Evolutionary conservation across 2,113 vertebrate species (phyloP), one percentile per base, ranked within the genome.

Genomic region (Plecturocebus donacophilus): DNA sequence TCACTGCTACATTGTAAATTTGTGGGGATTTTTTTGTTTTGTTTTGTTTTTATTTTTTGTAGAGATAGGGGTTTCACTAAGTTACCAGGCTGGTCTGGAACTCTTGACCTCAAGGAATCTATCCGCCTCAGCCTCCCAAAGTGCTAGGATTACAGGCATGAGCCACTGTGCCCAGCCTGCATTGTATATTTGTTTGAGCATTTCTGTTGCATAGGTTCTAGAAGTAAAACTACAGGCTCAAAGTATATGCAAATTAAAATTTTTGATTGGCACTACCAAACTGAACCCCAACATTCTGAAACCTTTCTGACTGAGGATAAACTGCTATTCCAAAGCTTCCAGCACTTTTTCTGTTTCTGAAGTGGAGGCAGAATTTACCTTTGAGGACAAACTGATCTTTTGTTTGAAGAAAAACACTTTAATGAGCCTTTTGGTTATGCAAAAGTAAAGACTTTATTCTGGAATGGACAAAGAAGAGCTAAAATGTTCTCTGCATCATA

Each of bases 301-400:
- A 73, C 49, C 45, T 84, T 89, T 89, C 9, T 17, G 86, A 85
- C 45, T 91, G 45, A 84, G 87, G 45, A 88, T 56, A 75, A 96
- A 96, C 20, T 76, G 32, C n/a, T 85, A 80, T 88, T 95, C 75
- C 58, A 94, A 95, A 91, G 27, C 86, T 91, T 93, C 79, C 45
- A 38, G 66, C 27, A 93, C 13, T 40, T 70, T 94, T 90, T 79
- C n/a, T 61, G 45, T 68, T 96, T 93, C 90, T 93, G 49, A 91
- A 94, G 42, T 61, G 23, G 38, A 95, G 83, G 83, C 56, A 95
- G 79, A 93, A 96, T 88, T 93, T 95, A 95, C 79, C 79, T 91
- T 85, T 73, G 71, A 94, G 61, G 70, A 87, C 10, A 97, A 54
- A 95, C 13, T 79, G 75, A 96, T 93, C 35, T 91, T 91, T 68